Evolutionary conservation across 2,888 invertebrate genomes (phyloP).

Genomic region (Cataglyphis rosenhaueri): DNA sequence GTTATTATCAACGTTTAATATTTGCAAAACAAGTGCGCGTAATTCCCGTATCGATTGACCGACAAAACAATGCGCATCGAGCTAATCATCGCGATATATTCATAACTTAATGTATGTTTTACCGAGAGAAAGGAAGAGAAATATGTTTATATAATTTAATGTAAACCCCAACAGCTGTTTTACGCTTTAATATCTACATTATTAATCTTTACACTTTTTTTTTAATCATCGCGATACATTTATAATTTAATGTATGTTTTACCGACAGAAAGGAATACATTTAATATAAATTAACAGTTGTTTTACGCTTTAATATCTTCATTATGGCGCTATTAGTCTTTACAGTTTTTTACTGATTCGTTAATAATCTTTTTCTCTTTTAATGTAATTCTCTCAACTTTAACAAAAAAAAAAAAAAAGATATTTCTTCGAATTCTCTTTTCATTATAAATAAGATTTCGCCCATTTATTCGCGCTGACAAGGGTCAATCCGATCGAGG

Average conservation of each 20-base stretch:
- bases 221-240: neutral
- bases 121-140: neutral
- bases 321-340: neutral
- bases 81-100: neutral
- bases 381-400: neutral
- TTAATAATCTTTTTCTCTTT: neutral
- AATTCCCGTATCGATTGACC: neutral
- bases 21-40: slow-evolving; percentile 22
- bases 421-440: neutral
- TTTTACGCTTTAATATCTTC: neutral
- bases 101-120: neutral
- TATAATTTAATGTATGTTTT: neutral
- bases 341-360: neutral
- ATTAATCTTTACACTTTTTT: too few relatives aligned
- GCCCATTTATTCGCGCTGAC: neutral
- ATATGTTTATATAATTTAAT: neutral
- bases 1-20: slow-evolving; percentile 19
- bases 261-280: neutral
- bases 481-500: neutral
- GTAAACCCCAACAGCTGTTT: neutral
- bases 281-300: neutral
- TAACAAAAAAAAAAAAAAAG: neutral
- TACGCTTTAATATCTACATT: neutral
- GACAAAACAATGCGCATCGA: slow-evolving; percentile 4
- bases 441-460: neutral